phyloP scores from a whole-genome alignment of 2,797 vertebrate species.

The Sylvilagus floridanus region DNA sequence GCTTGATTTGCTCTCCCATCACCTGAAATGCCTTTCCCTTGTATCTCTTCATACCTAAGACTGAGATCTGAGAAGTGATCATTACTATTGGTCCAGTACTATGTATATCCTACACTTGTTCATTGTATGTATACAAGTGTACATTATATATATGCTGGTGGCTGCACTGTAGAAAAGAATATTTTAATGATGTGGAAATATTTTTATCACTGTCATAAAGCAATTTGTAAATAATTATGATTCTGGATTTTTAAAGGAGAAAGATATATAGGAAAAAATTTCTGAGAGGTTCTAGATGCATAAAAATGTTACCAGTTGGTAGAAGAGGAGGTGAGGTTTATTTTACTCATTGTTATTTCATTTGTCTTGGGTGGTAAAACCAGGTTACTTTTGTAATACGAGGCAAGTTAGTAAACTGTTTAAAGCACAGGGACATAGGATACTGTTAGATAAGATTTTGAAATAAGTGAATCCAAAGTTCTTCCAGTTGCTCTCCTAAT shows the following conservation, averaged over 20 bases:
- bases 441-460: neutral
- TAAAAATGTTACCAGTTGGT: neutral
- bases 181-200: neutral
- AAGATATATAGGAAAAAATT: neutral
- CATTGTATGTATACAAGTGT: neutral
- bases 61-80: slow-evolving; percentile 2
- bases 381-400: slow-evolving; percentile 46
- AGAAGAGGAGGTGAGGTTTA: neutral
- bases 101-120: neutral
- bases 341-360: slow-evolving; percentile 34
- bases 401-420: neutral
- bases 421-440: neutral
- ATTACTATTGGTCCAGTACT: neutral
- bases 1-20: slow-evolving; percentile 12
- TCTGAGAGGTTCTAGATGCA: neutral
- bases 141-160: neutral
- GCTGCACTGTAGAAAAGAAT: neutral
- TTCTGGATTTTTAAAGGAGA: neutral
- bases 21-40: neutral
- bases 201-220: neutral
- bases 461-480: neutral
- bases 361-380: neutral
- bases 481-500: neutral
- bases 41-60: neutral
- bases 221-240: slow-evolving; percentile 45